Base-by-base conservation (phyloP, 1,140 invertebrate genomes). In the Triops longicaudatus region DNA sequence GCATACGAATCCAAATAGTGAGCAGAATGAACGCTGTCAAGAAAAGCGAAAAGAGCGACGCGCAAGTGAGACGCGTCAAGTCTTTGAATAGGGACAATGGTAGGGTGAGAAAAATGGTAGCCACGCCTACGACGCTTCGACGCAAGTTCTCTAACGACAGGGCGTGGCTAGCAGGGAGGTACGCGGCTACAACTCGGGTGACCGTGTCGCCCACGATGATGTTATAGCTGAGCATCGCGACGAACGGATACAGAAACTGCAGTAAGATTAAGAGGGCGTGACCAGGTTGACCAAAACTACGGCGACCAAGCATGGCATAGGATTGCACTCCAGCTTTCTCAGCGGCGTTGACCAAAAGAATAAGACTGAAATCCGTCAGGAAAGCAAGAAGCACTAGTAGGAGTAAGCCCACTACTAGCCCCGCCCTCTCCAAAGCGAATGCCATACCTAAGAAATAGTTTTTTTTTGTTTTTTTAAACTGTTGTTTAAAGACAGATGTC, bases 141-240 rank as follows among this genome's bases (percentile, higher is more conserved):
- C 50, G 50, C 14, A 63, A 22, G 17, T 17, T 63, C 17, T 17
- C 50, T 14, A 22, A 5, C 6, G 50, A n/a, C 17, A 63, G 50
- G 14, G 50, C 50, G 10, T 63, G 50, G n/a, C 50, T 63, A 22
- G 7, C 50, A n/a, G 50, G 50, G 6, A 63, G 17, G 17, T 63
- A 63, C 4, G 50, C 50, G 6, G 91, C 86, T 42, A 95, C 84
- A 2, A 95, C 91, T 84, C 94, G 95, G 1, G 93, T 94, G 26
- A 95, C 87, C 0, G 93, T 95, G 83, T 96, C 94, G 37, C 93
- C 93, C 26, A 95, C 93, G 41, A 95, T 93, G 6, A 95, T 90
- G 83, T 96, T 95, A 83, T 96, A 95, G 73, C 92, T 94, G 41
- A 95, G 91, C 92, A 95, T 95, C 1, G 93, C 93, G 94, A 95